Evolutionary conservation across 2,797 vertebrate genomes (phyloP), one percentile per base, ranked within the genome.

Genomic region (Epinephelus awoara): DNA sequence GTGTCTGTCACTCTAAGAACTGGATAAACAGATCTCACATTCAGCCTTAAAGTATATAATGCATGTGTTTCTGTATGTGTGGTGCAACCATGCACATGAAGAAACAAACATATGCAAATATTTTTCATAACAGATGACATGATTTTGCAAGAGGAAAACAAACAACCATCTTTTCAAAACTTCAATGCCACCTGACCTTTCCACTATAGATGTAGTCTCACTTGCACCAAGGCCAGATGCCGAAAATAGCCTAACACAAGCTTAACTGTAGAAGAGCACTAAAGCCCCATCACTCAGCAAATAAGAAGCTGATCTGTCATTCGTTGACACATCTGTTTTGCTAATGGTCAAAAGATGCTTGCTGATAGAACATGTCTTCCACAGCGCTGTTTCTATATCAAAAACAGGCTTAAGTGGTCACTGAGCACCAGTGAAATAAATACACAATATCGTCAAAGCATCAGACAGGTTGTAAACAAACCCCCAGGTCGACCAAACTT

Each of bases 1-100:
- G 91, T 89, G 85, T 79, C 88, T 91, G 92, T 94, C 94, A 94
- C 89, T 94, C 93, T 63, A 59, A 66, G 38, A 66, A 51, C 23
- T 34, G 67, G 19, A 68, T 19, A 27, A 76, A 77, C 49, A 74
- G 61, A 75, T 63, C 52, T 72, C 59, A 52, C 40, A 38, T 73
- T 73, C 49, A 72, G 38, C 44, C 15, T 25, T 61, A 80, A 21
- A 51, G 51, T 21, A 23, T 12, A 71, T 42, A 4, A 23, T 56
- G 1, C 29, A 64, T 38, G 18, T 18, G 4, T 68, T 21, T 79
- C 55, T 10, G 2, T 23, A 8, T 4, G 13, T 69, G 46, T 12
- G 46, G 11, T 47, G 15, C 19, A 65, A 63, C 14, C 23, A 52
- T 25, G 52, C 57, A 80, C 7, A 69, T 51, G 15, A 62, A 56